A percentile compares a stretch with the other conserved stretches of the same genome.
phyloP scores from a whole-genome alignment of 2,113 vertebrate genomes.

The Elachura formosa region DNA sequence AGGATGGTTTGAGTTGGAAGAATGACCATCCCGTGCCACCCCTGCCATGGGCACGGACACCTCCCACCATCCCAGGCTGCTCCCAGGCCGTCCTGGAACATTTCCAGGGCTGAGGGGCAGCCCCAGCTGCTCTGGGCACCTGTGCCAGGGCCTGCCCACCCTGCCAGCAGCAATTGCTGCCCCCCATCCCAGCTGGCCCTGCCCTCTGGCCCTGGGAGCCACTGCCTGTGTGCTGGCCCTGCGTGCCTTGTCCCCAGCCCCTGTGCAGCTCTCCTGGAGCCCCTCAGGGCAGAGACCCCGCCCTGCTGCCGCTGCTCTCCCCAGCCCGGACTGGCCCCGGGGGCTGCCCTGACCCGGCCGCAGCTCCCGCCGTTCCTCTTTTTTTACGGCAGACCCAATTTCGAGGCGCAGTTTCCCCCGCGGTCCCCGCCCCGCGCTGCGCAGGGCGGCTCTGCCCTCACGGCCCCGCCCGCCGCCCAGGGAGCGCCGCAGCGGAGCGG shows the following conservation, averaged over 20 bases:
- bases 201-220: not conserved
- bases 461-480: not conserved
- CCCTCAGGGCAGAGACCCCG: no score
- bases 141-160: not conserved
- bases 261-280: not conserved
- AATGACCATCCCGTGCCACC: accelerated
- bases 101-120: not conserved
- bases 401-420: no score
- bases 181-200: not conserved
- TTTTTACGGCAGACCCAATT: no score
- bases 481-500: no score
- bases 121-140: not conserved
- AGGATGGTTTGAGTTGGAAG: not conserved
- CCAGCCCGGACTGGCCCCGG: not conserved
- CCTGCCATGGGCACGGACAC: not conserved
- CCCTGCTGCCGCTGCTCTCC: not conserved
- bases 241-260: not conserved
- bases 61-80: not conserved
- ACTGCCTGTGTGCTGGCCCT: not conserved
- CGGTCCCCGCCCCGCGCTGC: not conserved
- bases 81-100: not conserved
- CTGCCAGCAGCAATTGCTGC: not conserved
- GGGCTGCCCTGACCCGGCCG: no score
- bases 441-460: not conserved
- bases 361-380: no score